phyloP scores from a whole-genome alignment of 2,113 vertebrate genomes.

The Lophochroa leadbeateri region DNA sequence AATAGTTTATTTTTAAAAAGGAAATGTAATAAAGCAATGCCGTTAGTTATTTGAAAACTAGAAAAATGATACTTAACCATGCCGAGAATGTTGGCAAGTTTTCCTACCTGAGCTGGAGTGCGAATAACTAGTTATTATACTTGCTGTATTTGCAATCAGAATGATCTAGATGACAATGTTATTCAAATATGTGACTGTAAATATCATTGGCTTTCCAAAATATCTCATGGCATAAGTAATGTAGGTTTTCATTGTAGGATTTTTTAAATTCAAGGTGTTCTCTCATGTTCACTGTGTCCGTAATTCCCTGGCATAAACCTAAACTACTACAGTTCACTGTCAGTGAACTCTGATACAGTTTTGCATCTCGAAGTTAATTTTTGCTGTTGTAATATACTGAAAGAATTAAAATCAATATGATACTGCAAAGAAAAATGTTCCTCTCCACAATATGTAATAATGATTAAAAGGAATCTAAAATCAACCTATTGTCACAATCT shows the following conservation, averaged over 20 bases:
- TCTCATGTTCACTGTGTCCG: neutral
- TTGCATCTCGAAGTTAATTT: neutral
- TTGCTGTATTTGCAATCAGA: neutral
- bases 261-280: neutral
- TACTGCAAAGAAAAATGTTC: neutral
- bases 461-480: neutral
- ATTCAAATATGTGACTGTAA: neutral
- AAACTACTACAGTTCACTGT: neutral
- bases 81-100: neutral
- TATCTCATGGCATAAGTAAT: neutral
- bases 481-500: neutral
- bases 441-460: neutral
- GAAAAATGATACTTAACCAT: neutral
- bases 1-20: conserved; percentile 32
- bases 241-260: neutral
- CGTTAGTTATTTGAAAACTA: neutral
- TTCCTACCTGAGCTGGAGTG: neutral
- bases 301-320: neutral
- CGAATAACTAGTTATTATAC: neutral
- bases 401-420: neutral
- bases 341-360: neutral
- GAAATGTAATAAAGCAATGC: conserved; percentile 32
- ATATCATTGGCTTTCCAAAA: neutral
- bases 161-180: neutral
- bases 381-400: neutral